phyloP scores from a whole-genome alignment of 2,888 invertebrate species.

The Thysanoteuthis rhombus region DNA sequence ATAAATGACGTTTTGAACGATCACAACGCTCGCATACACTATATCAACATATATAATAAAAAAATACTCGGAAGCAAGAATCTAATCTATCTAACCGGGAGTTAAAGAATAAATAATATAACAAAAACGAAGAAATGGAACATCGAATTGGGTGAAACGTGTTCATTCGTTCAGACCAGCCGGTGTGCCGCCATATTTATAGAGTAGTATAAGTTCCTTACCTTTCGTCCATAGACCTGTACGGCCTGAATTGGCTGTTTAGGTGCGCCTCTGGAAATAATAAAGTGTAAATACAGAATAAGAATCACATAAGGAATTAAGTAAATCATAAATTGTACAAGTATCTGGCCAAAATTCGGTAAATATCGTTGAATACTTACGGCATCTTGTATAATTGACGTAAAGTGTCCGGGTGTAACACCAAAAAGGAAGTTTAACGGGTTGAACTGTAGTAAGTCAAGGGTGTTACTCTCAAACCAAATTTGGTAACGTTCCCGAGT shows the following conservation, averaged over 20 bases:
- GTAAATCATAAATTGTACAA: not conserved
- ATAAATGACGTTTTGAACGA: too few species aligned
- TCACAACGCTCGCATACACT: too few species aligned
- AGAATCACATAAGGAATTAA: not conserved
- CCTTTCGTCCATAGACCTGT: conserved; percentile 64
- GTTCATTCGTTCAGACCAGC: not conserved
- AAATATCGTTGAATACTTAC: not conserved
- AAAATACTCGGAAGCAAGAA: not conserved
- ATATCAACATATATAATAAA: too few species aligned
- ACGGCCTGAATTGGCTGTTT: conserved; percentile 78
- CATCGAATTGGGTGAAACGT: conserved; percentile 18
- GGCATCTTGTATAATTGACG: not conserved
- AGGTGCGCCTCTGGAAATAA: conserved; percentile 43
- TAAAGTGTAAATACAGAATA: conserved; percentile 16
- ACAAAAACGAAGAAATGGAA: not conserved
- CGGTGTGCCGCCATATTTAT: not conserved
- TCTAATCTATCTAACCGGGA: not conserved
- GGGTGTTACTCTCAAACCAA: not conserved
- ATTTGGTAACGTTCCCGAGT: not conserved
- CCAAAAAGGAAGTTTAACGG: not conserved
- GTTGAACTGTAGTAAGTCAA: not conserved
- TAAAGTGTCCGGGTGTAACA: not conserved
- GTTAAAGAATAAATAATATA: not conserved
- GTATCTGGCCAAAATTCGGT: not conserved
- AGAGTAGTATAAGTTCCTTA: conserved; percentile 38